These are phyloP conservation scores for Arenaria interpres DNA, from an alignment of 2,113 vertebrate species.

Conservation along the genomic window DNA sequence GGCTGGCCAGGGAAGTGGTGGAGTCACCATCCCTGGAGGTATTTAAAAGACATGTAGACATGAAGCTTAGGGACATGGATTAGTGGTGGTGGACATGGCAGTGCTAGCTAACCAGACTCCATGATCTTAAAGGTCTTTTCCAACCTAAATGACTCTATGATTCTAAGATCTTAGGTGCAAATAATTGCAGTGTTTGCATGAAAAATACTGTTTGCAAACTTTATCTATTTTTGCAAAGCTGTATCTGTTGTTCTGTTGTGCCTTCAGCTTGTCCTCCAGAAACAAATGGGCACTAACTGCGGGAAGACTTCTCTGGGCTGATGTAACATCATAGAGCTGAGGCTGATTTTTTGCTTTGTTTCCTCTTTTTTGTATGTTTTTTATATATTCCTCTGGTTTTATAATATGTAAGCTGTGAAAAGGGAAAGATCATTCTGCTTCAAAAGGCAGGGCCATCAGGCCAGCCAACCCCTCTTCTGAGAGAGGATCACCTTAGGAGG, in stretches of 20 bases:
- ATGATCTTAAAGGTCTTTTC: neutral
- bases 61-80: neutral
- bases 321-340: neutral
- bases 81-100: neutral
- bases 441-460: neutral
- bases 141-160: neutral
- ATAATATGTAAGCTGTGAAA: neutral
- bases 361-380: neutral
- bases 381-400: neutral
- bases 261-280: neutral
- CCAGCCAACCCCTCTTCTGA: neutral
- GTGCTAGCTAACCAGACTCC: neutral
- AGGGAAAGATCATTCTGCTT: neutral
- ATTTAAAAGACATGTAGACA: neutral
- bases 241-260: neutral
- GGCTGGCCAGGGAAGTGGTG: neutral
- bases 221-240: neutral
- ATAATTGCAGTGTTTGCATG: neutral
- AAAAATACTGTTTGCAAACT: neutral
- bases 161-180: neutral
- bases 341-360: neutral
- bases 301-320: neutral
- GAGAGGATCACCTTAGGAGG: neutral
- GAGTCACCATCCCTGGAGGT: neutral
- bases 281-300: fast-evolving